Evolutionary conservation across 2,888 invertebrate species (phyloP), one percentile per base, ranked within the genome.

Genomic region (Mythimna pallens): DNA sequence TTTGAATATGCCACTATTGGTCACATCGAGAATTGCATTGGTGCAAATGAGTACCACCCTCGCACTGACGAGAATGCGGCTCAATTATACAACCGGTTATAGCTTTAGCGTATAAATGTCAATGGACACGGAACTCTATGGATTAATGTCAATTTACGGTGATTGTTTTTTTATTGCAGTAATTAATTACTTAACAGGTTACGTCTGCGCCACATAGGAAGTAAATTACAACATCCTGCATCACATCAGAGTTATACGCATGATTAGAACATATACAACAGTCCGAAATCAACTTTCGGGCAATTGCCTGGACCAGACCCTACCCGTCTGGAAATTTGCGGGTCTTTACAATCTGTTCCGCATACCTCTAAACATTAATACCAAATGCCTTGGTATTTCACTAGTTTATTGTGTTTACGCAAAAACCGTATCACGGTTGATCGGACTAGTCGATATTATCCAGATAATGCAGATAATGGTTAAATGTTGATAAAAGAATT

Each of bases 21-120:
- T 65, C 76, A 50, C 47, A 68, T 64, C 65, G 20, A 63, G 64
- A 59, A 73, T 72, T 76, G 73, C 67, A 77, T 67, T 75, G 54
- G 54, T 81, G 81, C 65, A 78, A 86, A 82, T 80, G 64, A 75
- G 59, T 65, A 20, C 76, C 73, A 77, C 76, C 76, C 72, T 76
- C 85, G 81, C 78, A 76, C 22, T 61, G 47, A 30, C 67, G 30
- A 79, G 64, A 81, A 81, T 83, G 78, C 59, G 17, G 73, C 66
- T 71, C 22, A 70, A 76, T 76, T 74, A 78, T 55, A 65, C 58
- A 76, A 80, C 66, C 64, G 54, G 73, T 66, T 65, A 34, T 30
- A 63, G 5, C 22, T 54, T 67, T 62, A 20, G 64, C n/a, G n/a
- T 34, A 61, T 65, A 74, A 76, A 86, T 79, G 63, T 63, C 63